Evolutionary conservation across 2,797 vertebrate species (phyloP), one percentile per base, ranked within the genome.

Genomic region (Tragopan temminckii): DNA sequence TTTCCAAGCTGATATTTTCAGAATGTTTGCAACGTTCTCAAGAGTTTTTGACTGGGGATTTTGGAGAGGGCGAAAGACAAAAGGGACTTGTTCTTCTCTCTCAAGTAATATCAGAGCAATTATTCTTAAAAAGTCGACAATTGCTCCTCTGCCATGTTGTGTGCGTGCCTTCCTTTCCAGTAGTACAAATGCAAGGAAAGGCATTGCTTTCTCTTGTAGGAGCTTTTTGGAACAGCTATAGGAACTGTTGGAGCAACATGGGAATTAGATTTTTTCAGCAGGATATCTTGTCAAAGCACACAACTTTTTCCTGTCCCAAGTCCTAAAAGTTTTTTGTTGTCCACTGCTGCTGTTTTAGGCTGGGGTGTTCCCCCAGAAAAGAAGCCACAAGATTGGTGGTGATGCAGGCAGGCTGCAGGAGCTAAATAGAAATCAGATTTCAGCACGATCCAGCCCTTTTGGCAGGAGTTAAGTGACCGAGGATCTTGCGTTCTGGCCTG

Each of bases 401-500:
- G 71, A 71, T 92, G 84, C 62, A 76, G 74, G 48, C 23, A 38
- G 81, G 43, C 77, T 92, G 70, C 74, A 92, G 77, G 61, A 92
- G 79, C 79, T 33, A 66, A 85, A 78, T 7, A 77, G 50, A 74
- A 91, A 88, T 79, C 43, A 72, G 66, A 92, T 92, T 89, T 94
- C 88, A 91, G 68, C 48, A 63, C 1, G 0, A 72, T 90, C 77
- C 40, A 61, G 20, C 64, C 53, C 55, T 88, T 95, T 77, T 68
- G 59, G 89, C 45, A 71, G 80, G 81, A 93, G 79, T 89, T 85
- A 90, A 93, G 58, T 92, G 85, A 72, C 88, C 50, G 0, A 79
- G 94, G 93, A 89, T 88, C 89, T 92, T 85, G 71, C 85, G 71
- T 83, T 89, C 63, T 85, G 52, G 63, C 72, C 84, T 95, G 80